Conservation (phyloP, 2,113 vertebrate genomes). For the Edolisoma coerulescens region DNA sequence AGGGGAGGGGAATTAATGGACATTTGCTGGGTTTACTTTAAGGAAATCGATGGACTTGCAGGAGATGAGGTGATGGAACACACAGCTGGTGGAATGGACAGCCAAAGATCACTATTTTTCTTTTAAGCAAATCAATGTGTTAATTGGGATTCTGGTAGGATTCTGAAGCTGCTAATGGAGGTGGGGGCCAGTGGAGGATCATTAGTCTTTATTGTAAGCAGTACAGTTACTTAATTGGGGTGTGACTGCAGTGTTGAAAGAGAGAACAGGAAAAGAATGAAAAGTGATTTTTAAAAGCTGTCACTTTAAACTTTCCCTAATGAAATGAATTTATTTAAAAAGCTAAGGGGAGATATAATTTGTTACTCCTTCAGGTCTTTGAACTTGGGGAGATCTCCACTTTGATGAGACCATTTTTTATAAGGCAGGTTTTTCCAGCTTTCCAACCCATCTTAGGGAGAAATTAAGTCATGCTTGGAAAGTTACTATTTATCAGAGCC, state of each 20-base stretch:
- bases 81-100: slow-evolving; percentile 47
- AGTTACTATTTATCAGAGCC: slow-evolving; percentile 4
- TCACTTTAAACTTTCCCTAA: slow-evolving; percentile 13
- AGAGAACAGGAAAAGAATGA: neutral
- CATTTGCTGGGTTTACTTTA: slow-evolving; percentile 4
- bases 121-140: slow-evolving; percentile 64
- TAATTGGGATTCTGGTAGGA: slow-evolving; percentile 62
- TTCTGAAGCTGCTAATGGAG: slow-evolving; percentile 56
- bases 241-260: neutral
- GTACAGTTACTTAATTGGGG: slow-evolving; percentile 38
- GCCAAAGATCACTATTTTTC: slow-evolving; percentile 52
- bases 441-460: neutral
- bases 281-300: slow-evolving; percentile 37
- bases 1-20: slow-evolving; percentile 7
- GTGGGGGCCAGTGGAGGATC: slow-evolving; percentile 8
- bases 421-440: slow-evolving; percentile 27
- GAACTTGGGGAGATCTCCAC: neutral
- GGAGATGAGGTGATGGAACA: slow-evolving; percentile 36
- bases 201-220: slow-evolving; percentile 46
- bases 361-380: slow-evolving; percentile 5
- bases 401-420: neutral
- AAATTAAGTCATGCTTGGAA: slow-evolving; percentile 13
- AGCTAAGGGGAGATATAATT: neutral
- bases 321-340: slow-evolving; percentile 2
- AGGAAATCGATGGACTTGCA: slow-evolving; percentile 53